Evolutionary conservation across 2,797 vertebrate species (phyloP), one percentile per base, ranked within the genome.

Genomic region (Phrynocephalus guinanensis): DNA sequence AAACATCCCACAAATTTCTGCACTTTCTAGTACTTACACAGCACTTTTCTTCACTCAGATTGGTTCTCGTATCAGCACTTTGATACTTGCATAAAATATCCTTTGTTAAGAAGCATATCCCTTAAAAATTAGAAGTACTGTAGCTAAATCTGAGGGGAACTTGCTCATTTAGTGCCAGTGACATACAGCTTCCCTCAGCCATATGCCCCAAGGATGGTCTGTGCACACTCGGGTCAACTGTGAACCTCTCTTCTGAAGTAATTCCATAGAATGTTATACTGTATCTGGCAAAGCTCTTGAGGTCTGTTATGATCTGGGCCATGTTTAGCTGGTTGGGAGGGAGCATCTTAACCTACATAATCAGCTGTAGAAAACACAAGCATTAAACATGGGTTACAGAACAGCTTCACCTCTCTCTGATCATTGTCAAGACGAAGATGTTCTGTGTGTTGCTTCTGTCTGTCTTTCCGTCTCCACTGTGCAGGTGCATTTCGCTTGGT

Each of bases 401-500:
- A 92, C 70, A 76, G 86, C 82, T 83, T 96, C 93, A 98, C 99
- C 98, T 99, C 99, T 97, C 99, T 97, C 97, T 99, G 99, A 96
- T 99, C 99, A 52, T 99, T 99, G 94, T 99, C 99, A 92, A 99
- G 97, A 90, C 98, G 98, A 87, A 99, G 96, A 94, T 99, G 99
- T 93, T 99, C 99, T 0, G 98, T 98, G 83, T 99, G 99, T 70
- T 99, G 99, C 92, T 99, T 99, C 96, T 99, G 99, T 60, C 98
- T 96, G 94, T 99, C 99, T 93, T 97, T 98, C 93, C 98, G 94
- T 91, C 99, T 98, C 99, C 99, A 99, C 95, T 99, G 99, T 7
- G 99, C 98, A 5, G 99, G 98, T n/a, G 99, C 98, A 0, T 99
- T 99, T 93, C 99, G 98, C 95, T 99, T 99, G 2, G 99, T 97